Evolutionary conservation across 2,797 vertebrate genomes (phyloP).

Genomic region (Tokudaia muenninki): DNA sequence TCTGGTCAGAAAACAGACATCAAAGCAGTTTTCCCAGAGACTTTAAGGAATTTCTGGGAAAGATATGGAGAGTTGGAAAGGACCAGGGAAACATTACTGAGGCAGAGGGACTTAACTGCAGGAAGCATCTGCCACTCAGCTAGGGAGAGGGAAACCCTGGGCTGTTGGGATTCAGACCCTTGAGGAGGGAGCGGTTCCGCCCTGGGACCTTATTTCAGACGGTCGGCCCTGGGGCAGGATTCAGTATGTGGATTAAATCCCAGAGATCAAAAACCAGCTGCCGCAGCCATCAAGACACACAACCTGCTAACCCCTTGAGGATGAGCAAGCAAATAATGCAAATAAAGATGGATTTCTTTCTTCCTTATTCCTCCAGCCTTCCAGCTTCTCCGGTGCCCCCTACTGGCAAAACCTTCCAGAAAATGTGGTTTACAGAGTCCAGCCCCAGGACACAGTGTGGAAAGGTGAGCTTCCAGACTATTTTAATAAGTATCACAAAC

Average conservation of each 20-base stretch:
- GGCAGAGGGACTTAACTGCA: not conserved
- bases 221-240: not conserved
- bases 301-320: not conserved
- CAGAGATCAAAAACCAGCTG: not conserved
- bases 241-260: not conserved
- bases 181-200: not conserved
- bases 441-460: not conserved
- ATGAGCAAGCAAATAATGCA: not conserved
- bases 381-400: not conserved
- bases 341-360: not conserved
- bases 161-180: not conserved
- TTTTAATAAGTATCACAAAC: not conserved
- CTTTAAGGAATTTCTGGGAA: constrained; percentile 19
- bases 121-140: not conserved
- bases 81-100: not conserved
- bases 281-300: not conserved
- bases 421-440: not conserved
- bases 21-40: not conserved
- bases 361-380: not conserved
- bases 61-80: not conserved
- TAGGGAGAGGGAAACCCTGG: not conserved
- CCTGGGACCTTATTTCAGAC: not conserved
- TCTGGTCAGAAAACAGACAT: not conserved
- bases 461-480: not conserved
- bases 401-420: not conserved